These are phyloP conservation scores for Penaeus monodon DNA, from an alignment of 2,888 invertebrate genomes.

Conservation along the genomic window DNA sequence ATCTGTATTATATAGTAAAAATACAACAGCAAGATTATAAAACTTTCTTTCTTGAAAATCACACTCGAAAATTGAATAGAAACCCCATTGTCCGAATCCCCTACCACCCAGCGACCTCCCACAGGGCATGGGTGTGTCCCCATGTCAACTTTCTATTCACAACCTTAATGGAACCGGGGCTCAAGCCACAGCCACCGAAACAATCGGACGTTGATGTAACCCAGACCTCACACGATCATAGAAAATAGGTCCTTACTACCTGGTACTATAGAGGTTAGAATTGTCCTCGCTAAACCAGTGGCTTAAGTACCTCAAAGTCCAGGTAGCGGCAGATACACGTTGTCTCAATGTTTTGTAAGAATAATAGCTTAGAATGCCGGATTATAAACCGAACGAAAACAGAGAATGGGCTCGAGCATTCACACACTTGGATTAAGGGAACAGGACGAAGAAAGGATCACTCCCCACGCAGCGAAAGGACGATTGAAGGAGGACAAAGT, in stretches of 20 bases:
- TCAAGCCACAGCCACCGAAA: conserved; percentile 50
- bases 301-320: conserved; percentile 1
- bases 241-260: background rate
- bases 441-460: conserved; percentile 38
- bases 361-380: conserved; percentile 53
- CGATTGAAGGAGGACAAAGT: conserved; percentile 23
- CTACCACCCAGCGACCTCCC: conserved; percentile 47
- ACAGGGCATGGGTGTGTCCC: conserved; percentile 53
- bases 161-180: conserved; percentile 54
- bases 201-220: conserved; percentile 39
- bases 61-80: conserved; percentile 56
- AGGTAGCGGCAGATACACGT: conserved; percentile 46
- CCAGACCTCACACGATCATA: background rate
- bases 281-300: background rate
- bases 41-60: conserved; percentile 32
- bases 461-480: conserved; percentile 29
- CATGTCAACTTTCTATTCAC: conserved; percentile 61
- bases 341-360: conserved; percentile 62
- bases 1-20: conserved; percentile 14
- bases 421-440: conserved; percentile 30
- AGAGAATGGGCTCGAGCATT: conserved; percentile 44
- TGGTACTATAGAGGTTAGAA: background rate
- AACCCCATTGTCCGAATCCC: conserved; percentile 53
- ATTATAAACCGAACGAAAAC: conserved; percentile 49
- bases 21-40: conserved; percentile 38